Conservation (phyloP, 2,888 invertebrate genomes). For the Amphipyra berbera region DNA sequence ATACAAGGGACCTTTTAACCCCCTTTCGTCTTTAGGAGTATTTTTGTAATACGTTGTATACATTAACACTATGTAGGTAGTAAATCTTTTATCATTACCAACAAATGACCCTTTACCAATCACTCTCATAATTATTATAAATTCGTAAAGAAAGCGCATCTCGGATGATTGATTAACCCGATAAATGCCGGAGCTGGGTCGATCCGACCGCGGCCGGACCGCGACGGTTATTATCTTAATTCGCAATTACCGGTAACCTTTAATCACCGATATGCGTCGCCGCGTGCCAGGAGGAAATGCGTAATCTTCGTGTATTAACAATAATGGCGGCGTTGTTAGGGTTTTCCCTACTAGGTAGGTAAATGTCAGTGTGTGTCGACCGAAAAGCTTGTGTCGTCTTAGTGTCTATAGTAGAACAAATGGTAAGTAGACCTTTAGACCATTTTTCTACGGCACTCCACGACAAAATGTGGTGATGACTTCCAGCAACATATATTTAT, state of each 20-base stretch:
- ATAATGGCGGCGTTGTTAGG: neutral
- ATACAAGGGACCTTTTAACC: too few species aligned
- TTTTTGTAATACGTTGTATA: too few species aligned
- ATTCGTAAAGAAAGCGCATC: slow-evolving; percentile 55
- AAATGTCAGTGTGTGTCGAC: neutral
- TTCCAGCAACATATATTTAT: too few species aligned
- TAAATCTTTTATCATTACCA: slow-evolving; percentile 4
- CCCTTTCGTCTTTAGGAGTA: too few species aligned
- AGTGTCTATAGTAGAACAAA: too few species aligned
- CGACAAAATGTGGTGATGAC: too few species aligned
- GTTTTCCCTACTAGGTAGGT: neutral
- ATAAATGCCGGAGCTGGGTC: slow-evolving; percentile 56
- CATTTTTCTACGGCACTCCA: too few species aligned
- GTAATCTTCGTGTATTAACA: slow-evolving; percentile 14
- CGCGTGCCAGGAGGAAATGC: slow-evolving; percentile 26
- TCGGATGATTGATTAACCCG: slow-evolving; percentile 63
- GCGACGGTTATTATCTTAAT: slow-evolving; percentile 67
- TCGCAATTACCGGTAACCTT: slow-evolving; percentile 70
- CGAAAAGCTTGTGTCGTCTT: too few species aligned
- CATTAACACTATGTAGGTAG: neutral
- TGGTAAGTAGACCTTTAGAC: too few species aligned
- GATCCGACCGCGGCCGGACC: slow-evolving; percentile 49
- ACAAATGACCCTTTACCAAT: slow-evolving; percentile 34
- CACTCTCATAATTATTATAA: slow-evolving; percentile 36
- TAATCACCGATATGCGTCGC: slow-evolving; percentile 63